Conservation (phyloP, 2,888 invertebrate genomes). For the Cylindroiulus punctatus region DNA sequence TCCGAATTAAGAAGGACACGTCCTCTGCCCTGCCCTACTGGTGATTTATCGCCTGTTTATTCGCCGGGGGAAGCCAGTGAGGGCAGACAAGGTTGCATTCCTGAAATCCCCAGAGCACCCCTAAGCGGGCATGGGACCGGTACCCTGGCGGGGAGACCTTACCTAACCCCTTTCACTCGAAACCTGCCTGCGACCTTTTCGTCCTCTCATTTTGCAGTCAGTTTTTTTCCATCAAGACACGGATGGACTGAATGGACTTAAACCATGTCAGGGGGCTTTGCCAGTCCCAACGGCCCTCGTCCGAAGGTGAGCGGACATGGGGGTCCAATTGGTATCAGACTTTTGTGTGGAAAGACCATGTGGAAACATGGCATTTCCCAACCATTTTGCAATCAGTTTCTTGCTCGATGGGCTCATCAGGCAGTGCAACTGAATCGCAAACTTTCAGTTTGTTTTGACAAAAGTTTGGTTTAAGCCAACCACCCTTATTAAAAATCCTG, state of each 20-base stretch:
- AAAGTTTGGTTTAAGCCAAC: too few relatives aligned
- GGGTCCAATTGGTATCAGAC: too few relatives aligned
- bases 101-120: not conserved
- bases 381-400: too few relatives aligned
- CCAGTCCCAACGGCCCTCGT: not conserved
- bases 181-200: not conserved
- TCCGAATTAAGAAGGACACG: not conserved
- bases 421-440: too few relatives aligned
- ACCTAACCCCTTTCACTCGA: conserved; percentile 12
- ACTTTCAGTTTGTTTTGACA: too few relatives aligned
- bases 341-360: too few relatives aligned
- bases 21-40: not conserved
- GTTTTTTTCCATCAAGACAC: not conserved
- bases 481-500: too few relatives aligned
- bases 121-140: not conserved
- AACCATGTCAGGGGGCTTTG: not conserved
- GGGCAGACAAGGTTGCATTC: conserved; percentile 27
- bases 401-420: too few relatives aligned
- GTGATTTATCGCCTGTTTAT: conserved; percentile 10
- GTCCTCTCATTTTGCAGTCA: not conserved
- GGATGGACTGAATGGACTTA: not conserved
- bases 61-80: not conserved
- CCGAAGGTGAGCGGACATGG: too few relatives aligned
- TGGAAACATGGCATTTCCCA: too few relatives aligned
- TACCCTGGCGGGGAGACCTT: conserved; percentile 7